Evolutionary conservation across 2,888 invertebrate species (phyloP), one percentile per base, ranked within the genome.

Genomic region (Lydus trimaculatus): DNA sequence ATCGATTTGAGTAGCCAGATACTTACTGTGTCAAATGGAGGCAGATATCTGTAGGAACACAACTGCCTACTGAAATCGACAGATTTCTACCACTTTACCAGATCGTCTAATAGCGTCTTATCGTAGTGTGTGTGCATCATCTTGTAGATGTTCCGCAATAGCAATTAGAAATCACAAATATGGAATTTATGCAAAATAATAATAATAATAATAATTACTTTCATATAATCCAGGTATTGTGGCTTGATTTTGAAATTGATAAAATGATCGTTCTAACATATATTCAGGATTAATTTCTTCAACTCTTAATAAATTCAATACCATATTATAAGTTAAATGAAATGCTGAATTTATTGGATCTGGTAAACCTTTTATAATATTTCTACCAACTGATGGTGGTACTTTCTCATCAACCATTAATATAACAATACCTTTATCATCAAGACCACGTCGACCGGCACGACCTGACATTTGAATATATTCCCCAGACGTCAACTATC

Each of bases 401-500:
- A 99, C 95, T 85, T 97, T 96, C 86, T 99, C 97, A 84, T 99
- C 99, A 20, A 99, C 93, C 97, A 99, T 99, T 58, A 99, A 88
- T 76, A 99, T 99, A 8, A 99, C 99, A 67, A 99, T 97, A 73
- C 95, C 96, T 85, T 96, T 95, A 84, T 98, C 98, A 84, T 99
- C 99, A 60, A 98, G 87, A 67, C 99, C 99, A 84, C 99, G 91
- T 65, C 99, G 91, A 2, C 99, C 99, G 0, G 99, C 99, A 73
- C 99, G 90, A 0, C 99, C 99, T 13, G 98, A 97, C 99, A 99
- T 99, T 86, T 99, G 99, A 75, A 99, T 99, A 82, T 99, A 99
- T 86, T 99, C 99, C 8, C 99, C 99, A 0, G 98, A 98, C 0
- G 97, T 93, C 67, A 97, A 89, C 90, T 91, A 77, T 36, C 36